Percentiles rank a stretch among this genome's conserved stretches.
These are phyloP conservation scores for Trididemnum nubilum DNA, from an alignment of 23 tunicate genomes.

Conservation along the genomic window DNA sequence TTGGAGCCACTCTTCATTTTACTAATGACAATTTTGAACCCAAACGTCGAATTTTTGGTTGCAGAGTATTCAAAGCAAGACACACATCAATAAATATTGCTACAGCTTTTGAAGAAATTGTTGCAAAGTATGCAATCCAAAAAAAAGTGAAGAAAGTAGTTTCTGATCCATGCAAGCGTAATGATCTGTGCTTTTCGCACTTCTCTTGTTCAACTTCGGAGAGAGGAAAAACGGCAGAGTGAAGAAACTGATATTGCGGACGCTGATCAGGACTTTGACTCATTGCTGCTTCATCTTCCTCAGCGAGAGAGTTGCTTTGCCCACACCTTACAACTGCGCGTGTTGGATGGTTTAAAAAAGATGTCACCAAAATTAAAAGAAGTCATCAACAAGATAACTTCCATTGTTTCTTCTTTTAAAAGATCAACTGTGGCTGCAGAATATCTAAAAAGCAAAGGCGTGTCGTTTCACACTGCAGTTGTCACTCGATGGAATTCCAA, in stretches of 20 bases:
- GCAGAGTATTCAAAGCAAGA: neutral
- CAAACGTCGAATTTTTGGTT: neutral
- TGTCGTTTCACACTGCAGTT: neutral
- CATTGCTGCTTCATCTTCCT: neutral
- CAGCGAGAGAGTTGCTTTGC: slow-evolving; percentile 2
- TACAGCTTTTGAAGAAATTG: neutral
- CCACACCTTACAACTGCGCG: neutral
- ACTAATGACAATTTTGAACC: neutral
- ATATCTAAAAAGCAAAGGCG: neutral
- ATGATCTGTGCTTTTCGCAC: neutral
- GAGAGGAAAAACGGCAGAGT: neutral
- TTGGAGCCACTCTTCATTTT: neutral
- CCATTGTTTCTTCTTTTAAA: neutral
- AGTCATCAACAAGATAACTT: neutral
- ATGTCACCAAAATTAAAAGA: neutral
- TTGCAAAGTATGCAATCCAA: neutral
- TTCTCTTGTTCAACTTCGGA: neutral
- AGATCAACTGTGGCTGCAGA: neutral
- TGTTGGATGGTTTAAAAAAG: neutral
- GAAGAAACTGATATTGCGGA: neutral
- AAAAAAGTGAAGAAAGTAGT: neutral
- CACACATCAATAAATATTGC: neutral
- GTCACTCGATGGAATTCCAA: neutral
- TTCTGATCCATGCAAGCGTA: neutral
- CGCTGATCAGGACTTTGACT: neutral